phyloP scores from a whole-genome alignment of 2,888 invertebrate genomes.

The Melitaea athalia region DNA sequence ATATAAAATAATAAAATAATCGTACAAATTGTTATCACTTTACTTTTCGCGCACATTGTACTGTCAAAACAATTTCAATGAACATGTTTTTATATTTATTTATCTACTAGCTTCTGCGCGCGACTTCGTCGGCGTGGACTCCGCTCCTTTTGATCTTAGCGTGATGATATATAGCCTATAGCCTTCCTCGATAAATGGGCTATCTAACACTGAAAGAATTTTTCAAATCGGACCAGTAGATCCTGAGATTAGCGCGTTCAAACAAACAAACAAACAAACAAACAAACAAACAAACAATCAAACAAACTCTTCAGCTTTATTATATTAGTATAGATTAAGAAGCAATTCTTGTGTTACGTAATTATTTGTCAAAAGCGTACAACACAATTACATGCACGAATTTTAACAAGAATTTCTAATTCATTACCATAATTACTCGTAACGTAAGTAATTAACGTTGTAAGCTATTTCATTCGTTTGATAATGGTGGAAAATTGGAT shows the following conservation, averaged over 20 bases:
- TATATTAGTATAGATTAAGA: too few relatives aligned
- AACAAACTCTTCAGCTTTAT: too few relatives aligned
- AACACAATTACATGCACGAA: slow-evolving; percentile 17
- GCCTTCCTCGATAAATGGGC: too few relatives aligned
- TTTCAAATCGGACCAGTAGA: too few relatives aligned
- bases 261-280: too few relatives aligned
- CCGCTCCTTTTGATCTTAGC: too few relatives aligned
- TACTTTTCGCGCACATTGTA: neutral
- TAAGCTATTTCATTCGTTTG: slow-evolving; percentile 1
- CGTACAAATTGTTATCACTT: neutral
- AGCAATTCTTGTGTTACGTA: slow-evolving; percentile 5
- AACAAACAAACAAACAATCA: too few relatives aligned
- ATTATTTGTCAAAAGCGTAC: slow-evolving; percentile 7
- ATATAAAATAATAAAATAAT: neutral
- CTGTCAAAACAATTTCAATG: neutral
- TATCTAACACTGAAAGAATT: too few relatives aligned
- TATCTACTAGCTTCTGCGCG: too few relatives aligned
- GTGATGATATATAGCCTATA: too few relatives aligned
- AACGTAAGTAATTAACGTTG: slow-evolving; percentile 19
- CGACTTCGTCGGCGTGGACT: too few relatives aligned
- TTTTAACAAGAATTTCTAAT: slow-evolving; percentile 27
- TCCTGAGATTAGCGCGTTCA: too few relatives aligned
- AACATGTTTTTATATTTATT: neutral
- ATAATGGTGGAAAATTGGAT: slow-evolving; percentile 12
- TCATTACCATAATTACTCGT: slow-evolving; percentile 24